Conservation (phyloP, 2,797 vertebrate genomes). For the Tokudaia tokunoshimensis region DNA sequence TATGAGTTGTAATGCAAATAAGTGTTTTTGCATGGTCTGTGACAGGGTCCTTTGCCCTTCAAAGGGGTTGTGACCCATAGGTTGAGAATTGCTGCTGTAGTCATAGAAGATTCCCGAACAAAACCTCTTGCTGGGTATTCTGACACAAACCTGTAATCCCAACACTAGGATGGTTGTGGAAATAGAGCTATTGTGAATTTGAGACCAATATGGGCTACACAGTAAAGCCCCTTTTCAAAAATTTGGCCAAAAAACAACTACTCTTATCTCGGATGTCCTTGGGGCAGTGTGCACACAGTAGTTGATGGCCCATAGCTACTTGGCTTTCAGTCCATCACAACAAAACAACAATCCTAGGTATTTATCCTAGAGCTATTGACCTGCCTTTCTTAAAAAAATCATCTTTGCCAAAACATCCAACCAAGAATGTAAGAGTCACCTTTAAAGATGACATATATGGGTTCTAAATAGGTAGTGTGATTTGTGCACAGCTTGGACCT, state of each 20-base stretch:
- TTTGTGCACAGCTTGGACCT: background rate
- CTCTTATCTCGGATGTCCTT: background rate
- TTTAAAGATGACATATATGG: background rate
- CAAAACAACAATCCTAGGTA: background rate
- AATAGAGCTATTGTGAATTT: background rate
- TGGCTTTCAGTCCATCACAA: background rate
- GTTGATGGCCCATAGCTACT: background rate
- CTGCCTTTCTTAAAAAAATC: background rate
- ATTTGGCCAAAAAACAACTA: background rate
- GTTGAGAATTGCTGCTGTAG: background rate
- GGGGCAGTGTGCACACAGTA: background rate
- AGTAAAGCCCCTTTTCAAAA: background rate
- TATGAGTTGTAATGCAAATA: background rate
- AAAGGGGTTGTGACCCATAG: background rate
- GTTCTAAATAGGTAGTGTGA: conserved; percentile 18
- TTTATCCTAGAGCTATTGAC: background rate
- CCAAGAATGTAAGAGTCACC: background rate
- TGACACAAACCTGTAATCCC: background rate
- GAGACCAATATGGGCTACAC: background rate
- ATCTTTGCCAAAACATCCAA: conserved; percentile 59
- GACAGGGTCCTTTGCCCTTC: background rate
- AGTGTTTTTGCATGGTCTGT: background rate
- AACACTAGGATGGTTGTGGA: background rate
- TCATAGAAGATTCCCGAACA: background rate
- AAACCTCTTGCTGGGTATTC: background rate